Base-by-base conservation (phyloP, 2,797 vertebrate species). In the Adrianichthys oophorus region DNA sequence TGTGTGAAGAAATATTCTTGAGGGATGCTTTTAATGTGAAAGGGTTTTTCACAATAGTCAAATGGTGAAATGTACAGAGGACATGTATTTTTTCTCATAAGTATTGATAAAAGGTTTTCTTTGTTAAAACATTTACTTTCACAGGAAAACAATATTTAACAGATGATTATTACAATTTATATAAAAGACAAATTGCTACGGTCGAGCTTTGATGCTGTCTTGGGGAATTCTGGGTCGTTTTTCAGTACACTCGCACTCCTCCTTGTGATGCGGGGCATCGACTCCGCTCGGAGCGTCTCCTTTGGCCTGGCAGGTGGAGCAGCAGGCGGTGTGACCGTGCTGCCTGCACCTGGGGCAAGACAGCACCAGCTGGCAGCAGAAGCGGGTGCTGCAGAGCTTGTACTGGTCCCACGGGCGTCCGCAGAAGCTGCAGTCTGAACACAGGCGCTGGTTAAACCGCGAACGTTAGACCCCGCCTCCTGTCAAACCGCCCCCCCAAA, bases 181-280 rank as follows among this genome's bases (percentile, higher is more conserved):
- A 37, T 37, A 12, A 37, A 37, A 37, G 12, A 12, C 32, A 37
- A 37, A 37, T 37, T 2, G 4, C 10, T 37, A 12, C 4, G 10
- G 32, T 37, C 0, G 26, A 29, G 26, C 26, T 29, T 29, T 45
- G n/a, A 7, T 18, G 4, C 16, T 4, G 10, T 98, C 95, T 67
- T 82, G 89, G 1, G 97, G 97, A 50, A 98, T 91, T 68, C 91
- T 93, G 44, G 87, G 92, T 51, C 97, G 90, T 14, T 74, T 85
- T 5, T 89, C 85, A 0, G 97, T 99, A 74, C 98, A 99, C 53
- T 97, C 95, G 45, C 98, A 98, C 78, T 97, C 94, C 77, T 99
- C 97, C 79, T 91, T 96, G 51, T 86, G 85, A 40, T 54, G 72
- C 3, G 29, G 53, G 5, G 24, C 7, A 15, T 37, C 18, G 1